These are phyloP conservation scores for Cataglyphis cursor DNA, from an alignment of 2,888 invertebrate genomes.

Conservation along the genomic window DNA sequence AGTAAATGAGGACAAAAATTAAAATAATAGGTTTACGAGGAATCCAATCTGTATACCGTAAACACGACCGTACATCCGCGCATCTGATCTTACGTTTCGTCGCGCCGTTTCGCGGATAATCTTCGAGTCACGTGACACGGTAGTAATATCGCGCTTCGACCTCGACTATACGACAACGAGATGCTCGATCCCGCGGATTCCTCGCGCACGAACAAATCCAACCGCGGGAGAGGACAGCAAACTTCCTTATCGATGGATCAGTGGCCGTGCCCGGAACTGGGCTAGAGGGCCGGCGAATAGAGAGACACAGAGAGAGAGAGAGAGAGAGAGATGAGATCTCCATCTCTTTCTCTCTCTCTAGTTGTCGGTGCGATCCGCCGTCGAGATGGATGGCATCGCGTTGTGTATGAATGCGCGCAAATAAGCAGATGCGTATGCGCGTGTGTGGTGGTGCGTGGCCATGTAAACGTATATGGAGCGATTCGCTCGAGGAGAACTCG, in stretches of 20 bases:
- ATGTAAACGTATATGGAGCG: slow-evolving; percentile 6
- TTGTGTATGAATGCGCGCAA: slow-evolving; percentile 56
- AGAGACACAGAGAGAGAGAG: slow-evolving; percentile 33
- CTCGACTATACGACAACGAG: slow-evolving; percentile 52
- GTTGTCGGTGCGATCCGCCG: slow-evolving; percentile 63
- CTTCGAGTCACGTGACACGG: slow-evolving; percentile 32
- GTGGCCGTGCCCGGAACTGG: slow-evolving; percentile 78
- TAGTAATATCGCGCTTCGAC: slow-evolving; percentile 22
- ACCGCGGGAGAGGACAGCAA: slow-evolving; percentile 70
- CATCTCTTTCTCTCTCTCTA: slow-evolving; percentile 1
- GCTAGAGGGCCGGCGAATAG: slow-evolving; percentile 71
- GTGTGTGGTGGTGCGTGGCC: slow-evolving; percentile 21
- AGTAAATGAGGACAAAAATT: not conserved
- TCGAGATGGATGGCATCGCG: slow-evolving; percentile 57
- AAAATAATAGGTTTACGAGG: not conserved
- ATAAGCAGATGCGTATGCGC: slow-evolving; percentile 29
- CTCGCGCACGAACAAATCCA: slow-evolving; percentile 46
- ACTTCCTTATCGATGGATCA: slow-evolving; percentile 80
- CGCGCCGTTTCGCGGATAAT: slow-evolving; percentile 17
- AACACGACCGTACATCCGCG: not conserved
- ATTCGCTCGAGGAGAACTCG: not conserved
- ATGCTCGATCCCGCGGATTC: slow-evolving; percentile 50
- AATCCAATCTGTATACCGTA: not conserved
- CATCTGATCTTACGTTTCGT: not conserved
- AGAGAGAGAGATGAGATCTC: slow-evolving; percentile 29